Base-by-base conservation (phyloP, 2,797 vertebrate species). In the Lagodon rhomboides region DNA sequence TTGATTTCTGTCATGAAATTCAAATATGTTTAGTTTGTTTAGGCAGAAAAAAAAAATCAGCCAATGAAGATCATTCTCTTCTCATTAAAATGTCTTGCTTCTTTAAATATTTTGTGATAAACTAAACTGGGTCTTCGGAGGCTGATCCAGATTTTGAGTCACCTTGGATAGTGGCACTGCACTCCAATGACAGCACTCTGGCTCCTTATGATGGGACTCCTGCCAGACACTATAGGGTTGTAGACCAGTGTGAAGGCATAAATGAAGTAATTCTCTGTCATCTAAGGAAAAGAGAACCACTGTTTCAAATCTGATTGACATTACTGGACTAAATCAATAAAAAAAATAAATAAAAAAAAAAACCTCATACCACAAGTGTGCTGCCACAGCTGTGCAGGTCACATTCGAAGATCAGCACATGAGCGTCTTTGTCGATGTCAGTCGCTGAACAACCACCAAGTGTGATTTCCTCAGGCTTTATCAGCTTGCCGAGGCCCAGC, bases 221-320 rank as follows among this genome's bases (percentile, higher is more conserved):
- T 56, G 64, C 25, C 61, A 0, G 34, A 50, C 44, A 20, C 68
- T 30, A 34, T 34, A 17, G 89, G 90, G 10, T 82, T 50, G 74
- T 91, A 91, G 60, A 82, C 43, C 84, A 92, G 81, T 0, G 13
- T n/a, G 20, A 91, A 91, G 46, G 64, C 72, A 63, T 91, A 91
- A 54, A 91, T 2, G 8, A 92, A 68, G 17, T n/a, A 0, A 2
- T 56, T 2, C 1, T 82, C 63, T 0, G 12, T 83, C 22, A 91
- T 55, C 91, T 91, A 18, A 11, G 23, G 25, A 13, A 22, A 16
- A 30, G 11, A 71, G 3, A 71, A 49, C 0, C 1, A 25, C 2
- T 0, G 1, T 44, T 55, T n/a, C 5, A 47, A 47, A 25, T 2
- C 13, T 20, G 13, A 38, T 8, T 0, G 3, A 6, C 1, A 49